phyloP scores from a whole-genome alignment of 2,888 invertebrate genomes.

The Selenia dentaria region DNA sequence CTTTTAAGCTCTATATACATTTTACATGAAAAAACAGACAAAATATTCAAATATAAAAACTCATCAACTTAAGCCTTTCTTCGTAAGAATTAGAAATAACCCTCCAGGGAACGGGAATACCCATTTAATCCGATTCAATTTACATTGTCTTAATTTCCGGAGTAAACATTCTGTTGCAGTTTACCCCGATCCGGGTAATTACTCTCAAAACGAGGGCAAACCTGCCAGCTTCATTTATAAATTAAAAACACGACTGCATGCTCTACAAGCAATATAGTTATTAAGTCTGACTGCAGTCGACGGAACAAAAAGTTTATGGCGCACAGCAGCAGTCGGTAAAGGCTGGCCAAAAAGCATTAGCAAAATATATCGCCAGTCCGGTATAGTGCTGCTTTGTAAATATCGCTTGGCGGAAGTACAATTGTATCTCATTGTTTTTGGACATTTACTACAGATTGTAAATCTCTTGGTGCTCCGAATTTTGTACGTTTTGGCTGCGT shows the following conservation, averaged over 20 bases:
- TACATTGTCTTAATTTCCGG: conserved; percentile 40
- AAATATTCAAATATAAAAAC: conserved; percentile 18
- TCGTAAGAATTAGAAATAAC: conserved; percentile 12
- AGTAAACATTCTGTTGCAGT: conserved; percentile 17
- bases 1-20: too few species aligned
- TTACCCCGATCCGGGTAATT: conserved; percentile 27
- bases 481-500: conserved; percentile 36
- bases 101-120: conserved; percentile 22
- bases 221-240: conserved; percentile 48
- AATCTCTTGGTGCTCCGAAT: conserved; percentile 62
- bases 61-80: conserved; percentile 22
- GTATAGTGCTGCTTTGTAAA: conserved; percentile 67
- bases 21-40: too few species aligned
- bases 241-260: conserved; percentile 62
- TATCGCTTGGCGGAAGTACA: conserved; percentile 67
- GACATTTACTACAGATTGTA: conserved; percentile 75
- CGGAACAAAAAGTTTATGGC: conserved; percentile 57
- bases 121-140: conserved; percentile 55
- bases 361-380: conserved; percentile 54
- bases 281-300: conserved; percentile 60
- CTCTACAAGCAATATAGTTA: conserved; percentile 69
- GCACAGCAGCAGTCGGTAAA: conserved; percentile 52
- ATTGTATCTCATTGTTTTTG: conserved; percentile 76
- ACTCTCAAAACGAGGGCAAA: conserved; percentile 38
- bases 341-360: conserved; percentile 69